Conservation (phyloP, 1,140 invertebrate species). For the Tetramorium alpestre region DNA sequence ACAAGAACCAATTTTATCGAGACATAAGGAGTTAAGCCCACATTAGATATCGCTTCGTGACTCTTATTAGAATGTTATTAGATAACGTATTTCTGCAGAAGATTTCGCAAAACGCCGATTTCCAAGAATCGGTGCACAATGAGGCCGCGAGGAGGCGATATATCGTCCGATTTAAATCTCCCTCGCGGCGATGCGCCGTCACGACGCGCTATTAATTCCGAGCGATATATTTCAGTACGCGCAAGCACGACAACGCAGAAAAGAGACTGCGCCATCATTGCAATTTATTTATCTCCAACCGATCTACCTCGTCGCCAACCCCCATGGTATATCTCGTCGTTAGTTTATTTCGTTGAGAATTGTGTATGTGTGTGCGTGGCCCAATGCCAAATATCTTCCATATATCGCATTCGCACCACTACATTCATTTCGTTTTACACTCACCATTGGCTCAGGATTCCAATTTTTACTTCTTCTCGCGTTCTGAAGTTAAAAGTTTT, state of each 20-base stretch:
- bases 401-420: constrained; percentile 2
- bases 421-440: constrained; percentile 17
- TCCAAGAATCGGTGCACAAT: constrained; percentile 12
- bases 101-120: neutral
- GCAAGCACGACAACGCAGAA: neutral
- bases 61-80: constrained; percentile 20
- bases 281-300: constrained; percentile 55
- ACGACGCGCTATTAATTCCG: constrained; percentile 63
- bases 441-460: constrained; percentile 3
- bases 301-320: constrained; percentile 1
- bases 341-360: constrained; percentile 32
- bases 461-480: neutral
- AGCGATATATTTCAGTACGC: constrained; percentile 43
- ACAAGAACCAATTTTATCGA: neutral
- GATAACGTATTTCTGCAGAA: neutral
- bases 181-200: constrained; percentile 40
- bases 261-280: constrained; percentile 29
- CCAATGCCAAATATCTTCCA: constrained; percentile 28
- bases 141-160: constrained; percentile 19
- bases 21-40: neutral
- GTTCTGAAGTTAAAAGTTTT: constrained; percentile 15
- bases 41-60: constrained; percentile 9
- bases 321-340: neutral
- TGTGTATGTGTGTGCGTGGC: neutral
- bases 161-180: constrained; percentile 55